phyloP scores from a whole-genome alignment of 37 sponge, comb jelly and placozoan species.

The Theonella swinhoei region DNA sequence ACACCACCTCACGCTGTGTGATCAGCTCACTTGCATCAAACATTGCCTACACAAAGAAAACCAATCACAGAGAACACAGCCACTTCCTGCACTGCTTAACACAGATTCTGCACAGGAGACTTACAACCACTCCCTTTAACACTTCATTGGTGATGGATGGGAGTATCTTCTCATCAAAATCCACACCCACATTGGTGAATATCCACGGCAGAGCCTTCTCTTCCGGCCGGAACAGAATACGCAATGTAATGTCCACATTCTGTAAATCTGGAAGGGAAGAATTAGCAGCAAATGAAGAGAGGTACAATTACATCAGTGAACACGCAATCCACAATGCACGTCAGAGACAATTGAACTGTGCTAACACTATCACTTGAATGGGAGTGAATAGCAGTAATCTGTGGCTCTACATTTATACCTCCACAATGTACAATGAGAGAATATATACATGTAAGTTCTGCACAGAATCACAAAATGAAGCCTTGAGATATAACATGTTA shows the following conservation, averaged over 20 bases:
- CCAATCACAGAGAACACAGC: neutral
- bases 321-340: neutral
- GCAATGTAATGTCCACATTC: slow-evolving; percentile 94
- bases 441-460: too few relatives aligned
- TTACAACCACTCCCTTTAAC: slow-evolving; percentile 93
- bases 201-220: slow-evolving; percentile 78
- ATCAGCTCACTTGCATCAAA: slow-evolving; percentile 99
- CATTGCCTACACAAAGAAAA: slow-evolving; percentile 71
- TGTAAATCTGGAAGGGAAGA: slow-evolving; percentile 80
- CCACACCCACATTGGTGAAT: slow-evolving; percentile 85
- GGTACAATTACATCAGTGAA: too few relatives aligned
- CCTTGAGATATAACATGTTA: too few relatives aligned
- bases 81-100: neutral
- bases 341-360: neutral
- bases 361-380: neutral
- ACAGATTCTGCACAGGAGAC: too few relatives aligned
- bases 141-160: slow-evolving; percentile 97
- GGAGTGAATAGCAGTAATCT: neutral
- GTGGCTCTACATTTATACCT: too few relatives aligned
- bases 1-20: slow-evolving; percentile 96
- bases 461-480: too few relatives aligned
- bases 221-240: slow-evolving; percentile 90
- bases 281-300: neutral
- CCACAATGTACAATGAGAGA: too few relatives aligned
- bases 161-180: slow-evolving; percentile 88